These are phyloP conservation scores for Drosophila affinis DNA, from an alignment of 2,888 invertebrate species.

Conservation along the genomic window DNA sequence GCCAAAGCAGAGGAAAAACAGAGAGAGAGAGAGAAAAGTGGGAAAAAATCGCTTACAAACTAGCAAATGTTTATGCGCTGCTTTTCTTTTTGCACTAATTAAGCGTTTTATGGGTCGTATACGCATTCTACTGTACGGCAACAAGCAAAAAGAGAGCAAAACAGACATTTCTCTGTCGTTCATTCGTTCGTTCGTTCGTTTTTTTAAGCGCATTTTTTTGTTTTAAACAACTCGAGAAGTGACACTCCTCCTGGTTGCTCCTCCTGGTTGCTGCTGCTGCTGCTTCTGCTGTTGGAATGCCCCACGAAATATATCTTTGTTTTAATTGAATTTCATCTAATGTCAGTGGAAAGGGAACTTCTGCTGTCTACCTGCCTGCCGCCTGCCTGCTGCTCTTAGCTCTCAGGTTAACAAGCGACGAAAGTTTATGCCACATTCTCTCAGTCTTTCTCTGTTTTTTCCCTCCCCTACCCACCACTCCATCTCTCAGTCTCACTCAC, in stretches of 20 bases:
- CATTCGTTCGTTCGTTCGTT: neutral
- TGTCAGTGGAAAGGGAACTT: conserved; percentile 49
- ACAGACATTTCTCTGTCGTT: neutral
- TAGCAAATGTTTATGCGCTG: conserved; percentile 33
- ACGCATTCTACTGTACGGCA: conserved; percentile 39
- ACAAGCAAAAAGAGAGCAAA: neutral
- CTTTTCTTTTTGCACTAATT: conserved; percentile 52
- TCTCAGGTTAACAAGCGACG: conserved; percentile 71
- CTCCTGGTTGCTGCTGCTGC: neutral
- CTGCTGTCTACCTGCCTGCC: neutral
- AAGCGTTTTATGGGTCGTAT: conserved; percentile 70
- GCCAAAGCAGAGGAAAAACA: neutral
- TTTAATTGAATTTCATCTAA: conserved; percentile 76
- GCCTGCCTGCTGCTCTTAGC: conserved; percentile 19
- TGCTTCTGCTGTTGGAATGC: conserved; percentile 42
- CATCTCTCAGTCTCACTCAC: conserved; percentile 9
- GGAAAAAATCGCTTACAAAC: neutral
- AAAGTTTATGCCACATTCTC: conserved; percentile 72
- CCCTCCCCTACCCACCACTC: neutral
- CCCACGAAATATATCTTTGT: conserved; percentile 71
- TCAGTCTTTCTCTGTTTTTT: conserved; percentile 7
- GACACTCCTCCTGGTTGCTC: neutral
- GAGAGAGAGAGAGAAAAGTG: neutral
- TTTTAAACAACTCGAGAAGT: conserved; percentile 35
- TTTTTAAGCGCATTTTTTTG: conserved; percentile 50